A percentile compares a stretch with the other conserved stretches of the same genome.
These are phyloP conservation scores for Melierax canorus DNA, from an alignment of 2,113 vertebrate species.

Conservation along the genomic window DNA sequence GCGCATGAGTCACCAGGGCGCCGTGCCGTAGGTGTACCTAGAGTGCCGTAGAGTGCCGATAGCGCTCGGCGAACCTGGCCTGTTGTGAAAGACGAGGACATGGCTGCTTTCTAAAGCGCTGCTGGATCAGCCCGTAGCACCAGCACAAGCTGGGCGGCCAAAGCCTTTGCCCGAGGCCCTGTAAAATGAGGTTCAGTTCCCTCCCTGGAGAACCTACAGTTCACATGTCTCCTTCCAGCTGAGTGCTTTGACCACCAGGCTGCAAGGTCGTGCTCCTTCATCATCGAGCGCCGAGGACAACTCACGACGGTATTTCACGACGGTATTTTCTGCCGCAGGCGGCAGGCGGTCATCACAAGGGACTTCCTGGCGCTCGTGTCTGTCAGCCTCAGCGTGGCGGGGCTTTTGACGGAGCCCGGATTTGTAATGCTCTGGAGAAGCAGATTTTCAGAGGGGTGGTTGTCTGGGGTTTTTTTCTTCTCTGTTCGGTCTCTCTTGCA, in stretches of 20 bases:
- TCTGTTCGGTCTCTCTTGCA: not conserved
- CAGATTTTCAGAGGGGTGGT: not conserved
- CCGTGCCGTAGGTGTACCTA: not conserved
- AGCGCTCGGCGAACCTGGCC: fast-evolving
- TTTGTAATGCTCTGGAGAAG: not conserved
- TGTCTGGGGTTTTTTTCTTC: not conserved
- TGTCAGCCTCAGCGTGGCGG: fast-evolving
- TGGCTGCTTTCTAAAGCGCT: not conserved
- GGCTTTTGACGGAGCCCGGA: fast-evolving
- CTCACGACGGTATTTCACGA: not conserved
- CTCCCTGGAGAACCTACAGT: not conserved
- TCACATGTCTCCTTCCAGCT: not conserved
- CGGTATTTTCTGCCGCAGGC: not conserved
- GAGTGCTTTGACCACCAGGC: not conserved
- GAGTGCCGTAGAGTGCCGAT: not conserved
- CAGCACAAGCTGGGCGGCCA: not conserved
- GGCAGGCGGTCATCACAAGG: not conserved
- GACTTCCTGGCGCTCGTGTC: not conserved
- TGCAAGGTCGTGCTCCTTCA: not conserved
- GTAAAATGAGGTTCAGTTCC: not conserved
- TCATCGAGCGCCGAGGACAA: fast-evolving
- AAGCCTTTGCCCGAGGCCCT: not conserved
- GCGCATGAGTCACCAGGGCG: not conserved
- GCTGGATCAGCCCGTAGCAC: not conserved
- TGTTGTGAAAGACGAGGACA: not conserved